phyloP scores from a whole-genome alignment of 2,888 invertebrate species.

The Drosophila helvetica region DNA sequence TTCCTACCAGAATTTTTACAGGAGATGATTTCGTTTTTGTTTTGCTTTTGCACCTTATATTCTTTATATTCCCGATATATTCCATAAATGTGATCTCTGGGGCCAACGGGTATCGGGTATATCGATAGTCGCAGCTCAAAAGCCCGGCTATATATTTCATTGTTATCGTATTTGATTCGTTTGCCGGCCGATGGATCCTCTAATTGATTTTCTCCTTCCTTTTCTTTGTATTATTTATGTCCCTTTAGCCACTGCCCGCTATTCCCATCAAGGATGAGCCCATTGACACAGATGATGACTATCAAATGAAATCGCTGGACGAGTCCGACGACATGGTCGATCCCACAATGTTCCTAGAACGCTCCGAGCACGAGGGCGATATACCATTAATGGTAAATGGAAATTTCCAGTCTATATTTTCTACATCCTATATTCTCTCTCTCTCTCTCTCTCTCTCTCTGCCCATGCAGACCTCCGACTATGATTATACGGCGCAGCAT shows the following conservation, averaged over 20 bases:
- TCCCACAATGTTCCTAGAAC: slow-evolving; percentile 83
- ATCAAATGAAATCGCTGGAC: slow-evolving; percentile 76
- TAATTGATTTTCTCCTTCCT: background rate
- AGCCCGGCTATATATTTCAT: slow-evolving; percentile 5
- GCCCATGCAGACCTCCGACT: slow-evolving; percentile 64
- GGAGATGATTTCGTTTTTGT: background rate
- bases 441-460: background rate
- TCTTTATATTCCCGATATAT: slow-evolving; percentile 23
- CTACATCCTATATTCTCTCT: too few relatives aligned
- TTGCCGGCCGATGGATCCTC: slow-evolving; percentile 1
- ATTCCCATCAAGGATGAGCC: slow-evolving; percentile 83
- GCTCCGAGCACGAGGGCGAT: slow-evolving; percentile 81
- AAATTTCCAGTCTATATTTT: background rate
- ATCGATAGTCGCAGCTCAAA: slow-evolving; percentile 19
- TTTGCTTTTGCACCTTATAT: slow-evolving; percentile 23
- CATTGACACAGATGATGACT: slow-evolving; percentile 80
- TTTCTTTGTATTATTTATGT: background rate
- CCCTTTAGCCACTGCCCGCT: slow-evolving; percentile 80
- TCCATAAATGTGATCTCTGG: slow-evolving; percentile 5
- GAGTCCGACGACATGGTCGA: slow-evolving; percentile 83
- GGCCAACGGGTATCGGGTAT: slow-evolving; percentile 39
- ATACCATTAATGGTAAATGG: slow-evolving; percentile 74
- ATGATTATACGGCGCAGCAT: slow-evolving; percentile 69
- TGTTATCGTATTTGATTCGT: background rate
- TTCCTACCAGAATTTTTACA: slow-evolving; percentile 1